Evolutionary conservation across 1,140 invertebrate genomes (phyloP), one percentile per base, ranked within the genome.

Genomic region (Pogonomyrmex barbatus): DNA sequence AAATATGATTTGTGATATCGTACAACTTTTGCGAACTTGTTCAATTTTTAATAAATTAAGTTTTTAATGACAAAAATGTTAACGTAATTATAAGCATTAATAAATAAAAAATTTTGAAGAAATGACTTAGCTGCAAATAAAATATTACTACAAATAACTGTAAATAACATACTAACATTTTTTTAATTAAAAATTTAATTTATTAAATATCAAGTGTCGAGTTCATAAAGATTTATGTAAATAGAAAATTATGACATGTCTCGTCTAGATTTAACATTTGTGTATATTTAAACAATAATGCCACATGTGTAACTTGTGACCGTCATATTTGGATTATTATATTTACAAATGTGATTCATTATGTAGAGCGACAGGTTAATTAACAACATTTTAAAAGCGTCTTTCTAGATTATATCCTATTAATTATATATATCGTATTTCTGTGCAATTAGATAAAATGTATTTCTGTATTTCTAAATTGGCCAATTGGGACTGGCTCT

Each of bases 391-490:
- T 67, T 24, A 67, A 33, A 6, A 45, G 42, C 14, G 39, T 24
- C 8, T 45, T 45, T 0, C 9, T 3, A n/a, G n/a, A 24, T 56
- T 39, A 24, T 24, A 24, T 52, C 54, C 45, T 39, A 73, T 45
- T 3, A 24, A 67, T 67, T 45, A 42, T 42, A n/a, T 0, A 6
- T 67, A 45, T 2, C n/a, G 52, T 12, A 36, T 56, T 8, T 5
- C 0, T 6, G 10, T 24, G 14, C 17, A 75, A 58, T 14, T 9
- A 58, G 1, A 36, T 58, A 39, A 76, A 76, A 42, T 17, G 5
- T 76, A 45, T 47, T 77, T 63, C 14, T 47, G 4, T 77, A 10
- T 30, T 47, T 1, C 24, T 75, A 12, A 77, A 47, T 63, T 47
- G 39, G 14, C 1, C 54, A 47, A 63, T 63, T n/a, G 17, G 5